These are phyloP conservation scores for Trachops cirrhosus DNA, from an alignment of 2,797 vertebrate genomes.

Conservation along the genomic window DNA sequence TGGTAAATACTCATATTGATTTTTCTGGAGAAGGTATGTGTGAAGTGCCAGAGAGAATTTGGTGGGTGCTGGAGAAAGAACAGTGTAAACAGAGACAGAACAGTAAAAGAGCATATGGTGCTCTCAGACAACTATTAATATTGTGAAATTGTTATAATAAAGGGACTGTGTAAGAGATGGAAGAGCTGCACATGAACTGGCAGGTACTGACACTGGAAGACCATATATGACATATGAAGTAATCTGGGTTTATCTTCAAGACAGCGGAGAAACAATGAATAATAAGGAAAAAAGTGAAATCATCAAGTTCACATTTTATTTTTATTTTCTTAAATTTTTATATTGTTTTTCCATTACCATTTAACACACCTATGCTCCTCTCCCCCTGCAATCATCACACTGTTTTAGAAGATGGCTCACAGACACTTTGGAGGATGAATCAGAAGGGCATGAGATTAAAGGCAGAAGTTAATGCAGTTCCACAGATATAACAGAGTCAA, in stretches of 20 bases:
- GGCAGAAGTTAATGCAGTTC: background rate
- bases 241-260: background rate
- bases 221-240: background rate
- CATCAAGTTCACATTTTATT: background rate
- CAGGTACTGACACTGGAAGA: background rate
- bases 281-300: background rate
- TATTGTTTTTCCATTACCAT: too few relatives aligned
- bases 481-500: background rate
- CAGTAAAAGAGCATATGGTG: background rate
- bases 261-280: background rate
- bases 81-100: background rate
- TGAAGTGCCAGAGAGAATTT: background rate
- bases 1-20: too few relatives aligned
- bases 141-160: background rate
- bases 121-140: background rate
- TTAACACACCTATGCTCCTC: too few relatives aligned
- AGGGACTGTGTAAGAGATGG: background rate
- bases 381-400: too few relatives aligned
- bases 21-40: background rate
- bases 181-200: background rate
- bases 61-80: background rate
- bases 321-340: too few relatives aligned
- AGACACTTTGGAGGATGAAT: conserved; percentile 15
- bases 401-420: conserved; percentile 9
- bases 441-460: conserved; percentile 45